A percentile compares a stretch with the other conserved stretches of the same genome.
These are phyloP conservation scores for Eudyptes chrysolophus DNA, from an alignment of 2,113 vertebrate genomes.

Conservation along the genomic window DNA sequence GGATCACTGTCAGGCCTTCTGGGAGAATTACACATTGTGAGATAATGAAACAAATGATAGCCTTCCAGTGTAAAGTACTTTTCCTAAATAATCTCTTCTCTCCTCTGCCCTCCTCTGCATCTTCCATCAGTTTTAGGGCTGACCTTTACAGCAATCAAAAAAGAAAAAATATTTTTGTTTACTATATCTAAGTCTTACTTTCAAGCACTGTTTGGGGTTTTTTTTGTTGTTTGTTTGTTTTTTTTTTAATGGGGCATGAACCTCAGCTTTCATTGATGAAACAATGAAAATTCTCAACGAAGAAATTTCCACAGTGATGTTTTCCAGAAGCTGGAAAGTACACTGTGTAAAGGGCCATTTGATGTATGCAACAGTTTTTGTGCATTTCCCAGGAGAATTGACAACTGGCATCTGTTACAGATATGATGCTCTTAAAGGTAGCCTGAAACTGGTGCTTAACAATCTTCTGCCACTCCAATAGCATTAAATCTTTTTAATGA, in stretches of 20 bases:
- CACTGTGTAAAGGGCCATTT: background rate
- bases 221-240: too few relatives aligned
- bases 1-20: background rate
- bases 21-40: background rate
- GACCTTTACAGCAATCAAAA: background rate
- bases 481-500: background rate
- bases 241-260: background rate
- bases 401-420: background rate
- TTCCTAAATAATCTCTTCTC: background rate
- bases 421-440: background rate
- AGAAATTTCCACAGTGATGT: background rate
- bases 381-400: background rate
- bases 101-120: background rate
- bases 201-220: background rate
- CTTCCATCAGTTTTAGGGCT: background rate
- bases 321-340: background rate
- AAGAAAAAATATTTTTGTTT: background rate
- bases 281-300: background rate
- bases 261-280: background rate
- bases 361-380: background rate
- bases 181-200: background rate
- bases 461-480: background rate
- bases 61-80: background rate
- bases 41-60: background rate
- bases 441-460: background rate